These are phyloP conservation scores for Candoia aspera DNA, from an alignment of 2,113 vertebrate genomes.

Conservation along the genomic window DNA sequence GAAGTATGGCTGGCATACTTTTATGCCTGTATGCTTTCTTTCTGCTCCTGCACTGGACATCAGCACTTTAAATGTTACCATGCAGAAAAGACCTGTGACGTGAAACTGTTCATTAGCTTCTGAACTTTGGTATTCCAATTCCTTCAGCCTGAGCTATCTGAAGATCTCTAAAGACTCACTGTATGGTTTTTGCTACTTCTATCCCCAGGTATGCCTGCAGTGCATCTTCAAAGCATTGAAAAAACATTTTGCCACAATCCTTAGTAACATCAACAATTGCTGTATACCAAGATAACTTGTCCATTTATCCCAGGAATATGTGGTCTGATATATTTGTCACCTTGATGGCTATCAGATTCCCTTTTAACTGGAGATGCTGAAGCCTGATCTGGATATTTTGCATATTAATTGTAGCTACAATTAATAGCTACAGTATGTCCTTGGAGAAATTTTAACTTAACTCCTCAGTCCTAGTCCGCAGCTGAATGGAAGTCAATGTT, in stretches of 20 bases:
- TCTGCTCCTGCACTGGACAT: background rate
- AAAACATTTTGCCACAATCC: background rate
- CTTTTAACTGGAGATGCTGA: background rate
- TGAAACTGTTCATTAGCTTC: background rate
- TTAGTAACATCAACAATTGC: background rate
- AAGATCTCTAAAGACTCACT: background rate
- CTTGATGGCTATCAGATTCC: too few relatives aligned
- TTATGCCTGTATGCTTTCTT: background rate
- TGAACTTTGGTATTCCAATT: background rate
- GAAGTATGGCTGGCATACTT: background rate
- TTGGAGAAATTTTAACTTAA: background rate
- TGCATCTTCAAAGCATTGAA: background rate
- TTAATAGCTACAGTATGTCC: background rate
- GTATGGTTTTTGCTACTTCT: background rate
- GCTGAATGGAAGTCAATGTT: background rate
- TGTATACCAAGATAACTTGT: background rate
- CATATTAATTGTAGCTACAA: background rate
- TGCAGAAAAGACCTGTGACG: background rate
- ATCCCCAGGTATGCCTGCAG: background rate
- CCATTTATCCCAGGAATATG: background rate
- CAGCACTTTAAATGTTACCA: background rate
- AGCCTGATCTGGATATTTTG: background rate
- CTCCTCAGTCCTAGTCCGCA: background rate
- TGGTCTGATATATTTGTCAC: background rate
- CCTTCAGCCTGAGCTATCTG: background rate